Evolutionary conservation across 2,113 vertebrate species (phyloP).

Genomic region (Girardinichthys multiradiatus): DNA sequence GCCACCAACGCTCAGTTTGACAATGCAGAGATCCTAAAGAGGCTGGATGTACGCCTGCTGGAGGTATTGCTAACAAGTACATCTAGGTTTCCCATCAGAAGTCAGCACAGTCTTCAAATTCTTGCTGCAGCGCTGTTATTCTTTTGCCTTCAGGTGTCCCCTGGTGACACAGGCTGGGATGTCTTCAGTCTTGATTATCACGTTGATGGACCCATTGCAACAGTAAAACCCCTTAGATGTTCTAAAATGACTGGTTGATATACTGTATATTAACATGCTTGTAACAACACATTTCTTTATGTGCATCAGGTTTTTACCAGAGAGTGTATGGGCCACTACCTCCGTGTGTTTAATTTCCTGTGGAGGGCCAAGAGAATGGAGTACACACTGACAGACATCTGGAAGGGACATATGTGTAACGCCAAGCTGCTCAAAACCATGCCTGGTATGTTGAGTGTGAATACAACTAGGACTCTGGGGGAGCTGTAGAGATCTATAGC

Average conservation of each 20-base stretch:
- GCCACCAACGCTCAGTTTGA: constrained; percentile 98
- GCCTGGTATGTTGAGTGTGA: constrained; percentile 84
- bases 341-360: constrained; percentile 96
- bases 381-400: constrained; percentile 97
- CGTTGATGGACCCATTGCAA: constrained; percentile 96
- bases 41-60: constrained; percentile 93
- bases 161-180: constrained; percentile 98
- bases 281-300: neutral
- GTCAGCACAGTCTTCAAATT: neutral
- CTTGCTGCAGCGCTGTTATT: neutral
- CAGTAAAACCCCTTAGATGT: constrained; percentile 77
- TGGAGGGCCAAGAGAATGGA: constrained; percentile 98
- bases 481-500: too few species aligned
- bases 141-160: constrained; percentile 86
- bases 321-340: constrained; percentile 98
- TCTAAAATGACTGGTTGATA: neutral
- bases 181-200: constrained; percentile 99
- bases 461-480: too few species aligned
- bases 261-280: neutral
- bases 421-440: constrained; percentile 93
- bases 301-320: constrained; percentile 90
- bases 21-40: constrained; percentile 93
- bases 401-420: constrained; percentile 99
- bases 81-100: neutral
- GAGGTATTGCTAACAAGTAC: constrained; percentile 81